Evolutionary conservation across 2,113 vertebrate genomes (phyloP), one percentile per base, ranked within the genome.

Genomic region (Hippocampus zosterae): DNA sequence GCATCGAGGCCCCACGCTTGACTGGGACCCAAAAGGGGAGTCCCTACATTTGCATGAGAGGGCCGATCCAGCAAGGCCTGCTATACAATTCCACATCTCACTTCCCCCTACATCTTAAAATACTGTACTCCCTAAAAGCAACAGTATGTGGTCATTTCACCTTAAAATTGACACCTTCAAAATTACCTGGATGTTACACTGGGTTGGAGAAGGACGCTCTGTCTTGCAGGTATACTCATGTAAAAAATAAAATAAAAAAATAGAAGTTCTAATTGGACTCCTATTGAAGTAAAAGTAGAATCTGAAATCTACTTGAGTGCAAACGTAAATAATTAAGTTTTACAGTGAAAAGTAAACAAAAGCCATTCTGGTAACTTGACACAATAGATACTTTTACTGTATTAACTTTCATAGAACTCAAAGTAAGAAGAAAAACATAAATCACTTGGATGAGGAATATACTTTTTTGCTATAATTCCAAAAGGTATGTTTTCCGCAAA

Each of bases 61-160:
- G 93, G 92, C 95, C 93, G 93, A 95, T 95, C 92, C 93, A 92
- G 94, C 95, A 93, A 94, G 88, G 91, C 91, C 90, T 89, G 91
- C 88, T 91, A 37, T 6, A 93, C 92, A 93, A 96, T 96, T 93
- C 85, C 92, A 91, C 81, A 91, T 94, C 94, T 98, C 96, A 96
- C 94, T 97, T 97, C 95, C 91, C 89, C 91, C 96, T 95, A 95
- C 71, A 78, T 57, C 50, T 77, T 60, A 33, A 29, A 60, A 60
- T 60, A 33, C 29, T 29, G 29, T 29, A 29, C 15, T 33, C 57
- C 15, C 57, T 19, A 19, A 16, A 29, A 52, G 19, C 25, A 57
- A 27, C 3, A 57, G 4, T 25, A 29, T 27, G 48, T 52, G 21
- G 19, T 21, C 2, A 44, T 44, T 52, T 52, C 16, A 52, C 48